Conservation (phyloP, 2,113 vertebrate species). For the Nibea coibor region DNA sequence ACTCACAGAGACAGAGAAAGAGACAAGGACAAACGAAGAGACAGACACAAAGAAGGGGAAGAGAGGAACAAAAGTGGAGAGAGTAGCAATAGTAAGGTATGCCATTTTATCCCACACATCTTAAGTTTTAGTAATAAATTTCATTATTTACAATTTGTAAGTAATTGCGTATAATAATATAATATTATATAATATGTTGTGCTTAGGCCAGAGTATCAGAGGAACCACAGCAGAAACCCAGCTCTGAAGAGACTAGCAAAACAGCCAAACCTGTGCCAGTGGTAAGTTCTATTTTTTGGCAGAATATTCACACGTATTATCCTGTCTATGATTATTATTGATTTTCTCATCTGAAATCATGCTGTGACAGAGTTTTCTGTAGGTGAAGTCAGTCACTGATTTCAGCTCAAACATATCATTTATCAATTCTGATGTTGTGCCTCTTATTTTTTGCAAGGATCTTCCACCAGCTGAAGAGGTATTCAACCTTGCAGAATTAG, state of each 20-base stretch:
- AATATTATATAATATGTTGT: conserved; percentile 7
- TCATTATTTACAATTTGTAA: background rate
- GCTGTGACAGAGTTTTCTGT: background rate
- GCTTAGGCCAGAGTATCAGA: conserved; percentile 67
- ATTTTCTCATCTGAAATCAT: background rate
- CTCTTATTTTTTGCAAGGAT: conserved; percentile 50
- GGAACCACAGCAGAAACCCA: conserved; percentile 58
- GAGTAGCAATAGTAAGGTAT: conserved; percentile 68
- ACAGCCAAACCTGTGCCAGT: conserved; percentile 66
- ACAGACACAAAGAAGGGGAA: conserved; percentile 54
- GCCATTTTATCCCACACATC: background rate
- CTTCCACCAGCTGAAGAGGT: conserved; percentile 55
- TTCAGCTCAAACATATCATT: background rate
- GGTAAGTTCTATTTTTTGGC: conserved; percentile 47
- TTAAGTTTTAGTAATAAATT: background rate
- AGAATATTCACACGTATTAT: background rate
- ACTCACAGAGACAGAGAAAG: conserved; percentile 59
- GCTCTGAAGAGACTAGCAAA: conserved; percentile 64
- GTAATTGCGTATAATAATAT: too few relatives aligned
- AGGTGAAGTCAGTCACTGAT: too few relatives aligned
- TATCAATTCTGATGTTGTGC: background rate
- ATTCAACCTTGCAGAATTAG: conserved; percentile 13
- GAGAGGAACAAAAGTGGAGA: conserved; percentile 56
- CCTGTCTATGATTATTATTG: background rate
- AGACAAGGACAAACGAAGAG: conserved; percentile 78